Percentiles rank a stretch among this genome's conserved stretches.
phyloP scores from a whole-genome alignment of 2,797 vertebrate species.

The Rhodeus uyekii region DNA sequence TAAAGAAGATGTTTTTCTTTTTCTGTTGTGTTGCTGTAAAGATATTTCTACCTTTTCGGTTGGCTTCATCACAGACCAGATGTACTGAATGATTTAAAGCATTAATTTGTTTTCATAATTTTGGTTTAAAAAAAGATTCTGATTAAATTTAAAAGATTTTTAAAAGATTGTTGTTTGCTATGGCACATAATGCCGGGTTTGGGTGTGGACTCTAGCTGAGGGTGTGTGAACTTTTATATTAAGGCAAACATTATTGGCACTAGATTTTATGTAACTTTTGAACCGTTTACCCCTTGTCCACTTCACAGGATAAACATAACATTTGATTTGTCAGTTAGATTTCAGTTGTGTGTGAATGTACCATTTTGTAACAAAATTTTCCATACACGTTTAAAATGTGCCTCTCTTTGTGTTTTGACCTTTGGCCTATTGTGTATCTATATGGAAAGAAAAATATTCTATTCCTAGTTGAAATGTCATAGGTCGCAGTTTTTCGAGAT shows the following conservation, averaged over 20 bases:
- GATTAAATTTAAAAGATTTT: slow-evolving; percentile 75
- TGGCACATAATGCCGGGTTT: slow-evolving; percentile 79
- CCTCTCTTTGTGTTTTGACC: slow-evolving; percentile 42
- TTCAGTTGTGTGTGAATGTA: slow-evolving; percentile 26
- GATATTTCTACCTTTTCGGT: slow-evolving; percentile 62
- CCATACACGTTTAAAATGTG: slow-evolving; percentile 40
- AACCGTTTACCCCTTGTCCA: slow-evolving; percentile 51
- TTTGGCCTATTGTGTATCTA: slow-evolving; percentile 28
- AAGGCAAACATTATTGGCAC: slow-evolving; percentile 99
- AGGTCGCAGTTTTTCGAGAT: slow-evolving; percentile 14
- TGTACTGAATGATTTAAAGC: slow-evolving; percentile 72
- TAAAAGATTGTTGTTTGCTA: slow-evolving; percentile 83
- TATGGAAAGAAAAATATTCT: slow-evolving; percentile 38
- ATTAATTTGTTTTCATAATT: slow-evolving; percentile 62
- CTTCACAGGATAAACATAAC: slow-evolving; percentile 36
- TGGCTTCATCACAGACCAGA: slow-evolving; percentile 67
- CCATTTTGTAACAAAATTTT: slow-evolving; percentile 48
- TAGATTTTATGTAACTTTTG: slow-evolving; percentile 73
- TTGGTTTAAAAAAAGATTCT: slow-evolving; percentile 70
- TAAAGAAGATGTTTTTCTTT: slow-evolving; percentile 72
- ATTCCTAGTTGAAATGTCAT: slow-evolving; percentile 11
- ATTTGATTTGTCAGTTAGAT: slow-evolving; percentile 43
- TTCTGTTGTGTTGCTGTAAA: slow-evolving; percentile 63
- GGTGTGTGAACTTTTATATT: slow-evolving; percentile 81
- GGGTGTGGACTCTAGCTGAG: slow-evolving; percentile 67